Evolutionary conservation across 2,113 vertebrate species (phyloP).

Genomic region (Neodontobutis hainanensis): DNA sequence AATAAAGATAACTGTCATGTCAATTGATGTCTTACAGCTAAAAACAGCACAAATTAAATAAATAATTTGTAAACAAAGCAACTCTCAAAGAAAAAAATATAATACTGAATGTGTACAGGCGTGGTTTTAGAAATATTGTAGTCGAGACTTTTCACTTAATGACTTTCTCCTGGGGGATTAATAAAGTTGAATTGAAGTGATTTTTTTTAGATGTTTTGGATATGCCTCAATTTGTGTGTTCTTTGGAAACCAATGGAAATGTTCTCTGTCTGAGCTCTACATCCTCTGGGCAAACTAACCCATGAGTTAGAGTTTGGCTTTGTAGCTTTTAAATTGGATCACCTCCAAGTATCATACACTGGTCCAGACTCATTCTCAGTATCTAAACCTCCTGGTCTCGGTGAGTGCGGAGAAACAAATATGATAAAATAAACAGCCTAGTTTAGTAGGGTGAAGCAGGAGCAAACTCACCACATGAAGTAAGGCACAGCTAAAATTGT

Average conservation of each 20-base stretch:
- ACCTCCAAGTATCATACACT: no score
- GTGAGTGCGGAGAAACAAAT: neutral
- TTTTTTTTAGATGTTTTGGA: no score
- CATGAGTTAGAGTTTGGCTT: no score
- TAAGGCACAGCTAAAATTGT: slow-evolving; percentile 59
- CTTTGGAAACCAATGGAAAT: no score
- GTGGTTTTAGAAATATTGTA: neutral
- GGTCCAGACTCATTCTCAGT: no score
- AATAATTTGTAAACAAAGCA: slow-evolving; percentile 21
- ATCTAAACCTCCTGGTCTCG: no score
- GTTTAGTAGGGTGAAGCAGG: slow-evolving; percentile 21
- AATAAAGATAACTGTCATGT: slow-evolving; percentile 58
- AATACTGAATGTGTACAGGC: neutral
- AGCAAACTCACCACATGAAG: slow-evolving; percentile 23
- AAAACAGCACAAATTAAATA: slow-evolving; percentile 49
- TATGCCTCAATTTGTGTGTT: no score
- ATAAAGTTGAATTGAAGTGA: no score
- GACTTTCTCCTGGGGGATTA: no score
- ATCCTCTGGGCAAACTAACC: no score
- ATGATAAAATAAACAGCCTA: neutral
- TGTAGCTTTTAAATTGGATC: no score
- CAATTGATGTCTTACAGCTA: slow-evolving; percentile 40
- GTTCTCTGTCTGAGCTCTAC: no score
- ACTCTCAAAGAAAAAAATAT: slow-evolving; percentile 3
- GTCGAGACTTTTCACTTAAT: neutral